Conservation (phyloP, 2,888 invertebrate species). For the Cheiracanthium punctorium region DNA sequence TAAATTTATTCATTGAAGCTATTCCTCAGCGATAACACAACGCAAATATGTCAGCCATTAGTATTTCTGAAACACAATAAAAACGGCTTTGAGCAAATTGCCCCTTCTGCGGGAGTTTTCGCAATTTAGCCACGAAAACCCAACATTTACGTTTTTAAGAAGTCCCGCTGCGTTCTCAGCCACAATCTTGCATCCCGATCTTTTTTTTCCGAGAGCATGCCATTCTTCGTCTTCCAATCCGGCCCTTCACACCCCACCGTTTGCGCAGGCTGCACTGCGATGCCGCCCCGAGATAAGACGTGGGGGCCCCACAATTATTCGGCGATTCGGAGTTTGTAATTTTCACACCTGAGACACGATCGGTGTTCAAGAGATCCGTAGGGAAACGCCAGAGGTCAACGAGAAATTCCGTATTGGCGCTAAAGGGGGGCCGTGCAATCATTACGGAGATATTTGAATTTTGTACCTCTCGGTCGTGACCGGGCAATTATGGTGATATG, state of each 20-base stretch:
- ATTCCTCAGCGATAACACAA: too few relatives aligned
- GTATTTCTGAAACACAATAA: too few relatives aligned
- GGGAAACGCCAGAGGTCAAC: conserved; percentile 35
- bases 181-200: neutral
- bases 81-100: too few relatives aligned
- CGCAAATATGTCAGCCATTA: too few relatives aligned
- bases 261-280: conserved; percentile 17
- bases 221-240: neutral
- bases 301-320: conserved; percentile 45
- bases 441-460: neutral
- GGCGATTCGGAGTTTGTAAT: conserved; percentile 61
- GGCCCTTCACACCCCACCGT: conserved; percentile 15
- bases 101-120: too few relatives aligned
- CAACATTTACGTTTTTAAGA: neutral
- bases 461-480: neutral
- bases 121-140: too few relatives aligned
- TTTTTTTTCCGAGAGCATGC: neutral
- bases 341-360: conserved; percentile 69
- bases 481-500: neutral
- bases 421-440: conserved; percentile 13
- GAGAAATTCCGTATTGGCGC: conserved; percentile 22
- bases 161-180: conserved; percentile 6
- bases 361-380: conserved; percentile 21
- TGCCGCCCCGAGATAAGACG: conserved; percentile 55
- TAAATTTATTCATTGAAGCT: too few relatives aligned